Conservation (phyloP, 2,113 vertebrate species). For the Danio rerio region DNA sequence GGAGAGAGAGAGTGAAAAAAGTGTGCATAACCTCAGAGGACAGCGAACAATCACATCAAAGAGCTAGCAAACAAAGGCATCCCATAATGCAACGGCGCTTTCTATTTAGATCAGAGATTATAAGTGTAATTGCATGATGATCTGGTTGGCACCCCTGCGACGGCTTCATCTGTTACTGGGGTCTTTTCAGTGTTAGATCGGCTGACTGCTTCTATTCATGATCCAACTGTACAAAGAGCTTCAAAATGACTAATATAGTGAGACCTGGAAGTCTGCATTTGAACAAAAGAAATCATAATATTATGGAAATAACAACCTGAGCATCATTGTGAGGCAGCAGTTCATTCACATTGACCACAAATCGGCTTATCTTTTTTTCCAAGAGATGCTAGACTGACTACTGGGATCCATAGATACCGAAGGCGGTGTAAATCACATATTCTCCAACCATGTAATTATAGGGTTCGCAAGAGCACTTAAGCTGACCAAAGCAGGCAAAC, state of each 20-base stretch:
- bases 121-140: conserved; percentile 68
- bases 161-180: conserved; percentile 22
- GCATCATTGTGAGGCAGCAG: conserved; percentile 49
- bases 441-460: conserved; percentile 23
- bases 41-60: conserved; percentile 72
- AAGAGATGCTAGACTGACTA: conserved; percentile 34
- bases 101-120: conserved; percentile 67
- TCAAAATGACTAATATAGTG: conserved; percentile 50
- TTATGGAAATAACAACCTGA: conserved; percentile 62
- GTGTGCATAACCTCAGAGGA: conserved; percentile 60
- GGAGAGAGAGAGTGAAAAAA: conserved; percentile 2
- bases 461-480: conserved; percentile 24
- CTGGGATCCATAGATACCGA: conserved; percentile 21
- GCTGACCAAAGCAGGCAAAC: conserved; percentile 32
- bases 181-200: conserved; percentile 52
- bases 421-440: background rate
- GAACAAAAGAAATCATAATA: conserved; percentile 67
- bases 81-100: conserved; percentile 63
- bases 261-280: conserved; percentile 51
- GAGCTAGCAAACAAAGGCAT: conserved; percentile 58
- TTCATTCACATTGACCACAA: conserved; percentile 12
- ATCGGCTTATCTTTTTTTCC: conserved; percentile 56
- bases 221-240: conserved; percentile 62
- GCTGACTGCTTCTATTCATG: conserved; percentile 64
- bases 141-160: conserved; percentile 55